Evolutionary conservation across 2,888 invertebrate genomes (phyloP), one percentile per base, ranked within the genome.

Genomic region (Dioctria rufipes): DNA sequence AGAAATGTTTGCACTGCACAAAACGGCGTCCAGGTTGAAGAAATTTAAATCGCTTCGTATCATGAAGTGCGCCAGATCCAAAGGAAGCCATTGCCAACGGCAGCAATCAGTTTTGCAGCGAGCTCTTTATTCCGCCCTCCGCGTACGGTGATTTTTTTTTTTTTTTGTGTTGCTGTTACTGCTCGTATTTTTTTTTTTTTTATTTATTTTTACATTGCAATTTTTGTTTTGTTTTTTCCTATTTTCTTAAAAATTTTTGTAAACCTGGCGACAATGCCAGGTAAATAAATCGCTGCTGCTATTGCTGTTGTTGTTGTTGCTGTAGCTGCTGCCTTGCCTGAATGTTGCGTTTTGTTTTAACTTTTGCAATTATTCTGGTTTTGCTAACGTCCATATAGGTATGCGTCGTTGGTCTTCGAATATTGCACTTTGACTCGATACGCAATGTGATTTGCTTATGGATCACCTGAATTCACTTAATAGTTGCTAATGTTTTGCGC

Each of bases 41-140:
- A 79, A 79, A 79, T 79, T 79, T 67, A 79, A 79, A 79, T 79
- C 79, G 67, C 58, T 25, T 60, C 67, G 54, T 13, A 67, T 49
- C 67, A 79, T 67, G 66, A 66, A 67, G 58, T 79, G 79, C 79
- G 67, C 67, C 79, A 67, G 79, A 79, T 79, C 67, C 42, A 67
- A 79, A 66, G 75, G 66, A 67, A 54, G 66, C 79, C 79, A 79
- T 79, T 66, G 79, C 79, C 79, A 58, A 51, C 66, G 79, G 79
- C 79, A 66, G 66, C 79, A 79, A 79, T 79, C 79, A 79, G 79
- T 75, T 75, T 37, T 60, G 60, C 79, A 67, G 58, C 75, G 25
- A 25, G 61, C 61, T 61, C 78, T 65, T 78, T 66, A 66, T 78
- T 63, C 78, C 66, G 66, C 65, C 79, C 79, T 79, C 66, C 79